Conservation (phyloP, 2,797 vertebrate species). For the Tenualosa ilisha region DNA sequence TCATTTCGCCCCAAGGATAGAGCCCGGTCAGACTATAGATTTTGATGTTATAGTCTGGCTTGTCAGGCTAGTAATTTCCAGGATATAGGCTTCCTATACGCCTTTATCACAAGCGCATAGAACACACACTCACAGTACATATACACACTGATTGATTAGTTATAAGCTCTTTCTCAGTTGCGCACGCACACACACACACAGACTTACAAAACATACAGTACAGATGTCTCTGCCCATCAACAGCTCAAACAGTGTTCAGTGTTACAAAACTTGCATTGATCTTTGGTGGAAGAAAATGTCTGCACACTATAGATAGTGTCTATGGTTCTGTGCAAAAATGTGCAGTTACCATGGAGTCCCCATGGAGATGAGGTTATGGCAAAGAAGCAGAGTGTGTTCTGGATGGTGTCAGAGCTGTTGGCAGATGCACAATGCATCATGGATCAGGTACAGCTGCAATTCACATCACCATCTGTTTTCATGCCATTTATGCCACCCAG, state of each 20-base stretch:
- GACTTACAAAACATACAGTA: too few species aligned
- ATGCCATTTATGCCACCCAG: neutral
- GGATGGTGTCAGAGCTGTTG: neutral
- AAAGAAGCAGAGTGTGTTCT: neutral
- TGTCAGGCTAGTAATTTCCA: too few species aligned
- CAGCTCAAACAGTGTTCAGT: neutral
- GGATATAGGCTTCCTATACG: too few species aligned
- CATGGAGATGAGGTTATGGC: neutral
- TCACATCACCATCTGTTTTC: neutral
- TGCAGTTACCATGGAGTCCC: slow-evolving; percentile 47
- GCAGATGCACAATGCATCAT: neutral
- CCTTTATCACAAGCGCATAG: neutral
- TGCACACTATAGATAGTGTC: slow-evolving; percentile 43
- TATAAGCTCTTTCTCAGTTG: neutral
- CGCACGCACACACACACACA: neutral
- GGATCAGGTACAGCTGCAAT: neutral
- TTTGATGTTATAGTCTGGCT: too few species aligned
- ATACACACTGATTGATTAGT: neutral
- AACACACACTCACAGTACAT: neutral
- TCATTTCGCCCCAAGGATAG: too few species aligned
- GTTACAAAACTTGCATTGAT: neutral
- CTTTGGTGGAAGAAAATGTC: slow-evolving; percentile 7
- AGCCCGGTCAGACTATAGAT: too few species aligned
- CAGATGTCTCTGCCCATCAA: neutral
- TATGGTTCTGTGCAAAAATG: slow-evolving; percentile 28